phyloP scores from a whole-genome alignment of 2,113 vertebrate genomes.

The Plecotus auritus region DNA sequence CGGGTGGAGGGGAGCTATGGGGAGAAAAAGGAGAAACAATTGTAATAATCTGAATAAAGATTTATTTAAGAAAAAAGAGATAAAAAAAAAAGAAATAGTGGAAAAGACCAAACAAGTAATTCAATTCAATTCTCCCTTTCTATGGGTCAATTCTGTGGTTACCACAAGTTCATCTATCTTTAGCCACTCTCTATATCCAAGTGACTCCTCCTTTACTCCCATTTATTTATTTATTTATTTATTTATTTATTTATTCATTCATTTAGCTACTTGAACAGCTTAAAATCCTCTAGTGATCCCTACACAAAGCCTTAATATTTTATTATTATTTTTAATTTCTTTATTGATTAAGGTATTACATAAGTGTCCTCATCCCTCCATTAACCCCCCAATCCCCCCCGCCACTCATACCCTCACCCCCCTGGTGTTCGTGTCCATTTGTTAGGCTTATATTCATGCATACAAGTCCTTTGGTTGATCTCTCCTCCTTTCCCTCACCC shows the following conservation, averaged over 20 bases:
- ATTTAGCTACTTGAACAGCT: not conserved
- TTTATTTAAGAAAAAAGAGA: too few relatives aligned
- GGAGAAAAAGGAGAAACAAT: too few relatives aligned
- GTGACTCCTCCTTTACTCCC: not conserved
- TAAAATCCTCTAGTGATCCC: not conserved
- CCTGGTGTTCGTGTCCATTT: too few relatives aligned
- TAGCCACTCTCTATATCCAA: not conserved
- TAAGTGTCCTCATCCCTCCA: too few relatives aligned
- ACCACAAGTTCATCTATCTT: not conserved
- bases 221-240: not conserved
- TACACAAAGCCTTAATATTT: not conserved
- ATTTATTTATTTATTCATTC: not conserved
- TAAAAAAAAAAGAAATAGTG: not conserved
- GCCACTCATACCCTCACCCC: too few relatives aligned
- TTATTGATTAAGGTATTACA: too few relatives aligned
- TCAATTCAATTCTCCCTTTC: not conserved
- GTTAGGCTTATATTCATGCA: too few relatives aligned
- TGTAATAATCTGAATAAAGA: too few relatives aligned
- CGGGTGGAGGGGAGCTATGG: too few relatives aligned
- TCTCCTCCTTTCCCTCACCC: too few relatives aligned
- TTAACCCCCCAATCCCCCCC: too few relatives aligned
- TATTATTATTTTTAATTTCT: not conserved
- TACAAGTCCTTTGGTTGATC: too few relatives aligned
- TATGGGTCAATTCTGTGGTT: not conserved
- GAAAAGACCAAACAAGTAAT: not conserved